Evolutionary conservation across 2,113 vertebrate genomes (phyloP).

Genomic region (Aleadryas rufinucha): DNA sequence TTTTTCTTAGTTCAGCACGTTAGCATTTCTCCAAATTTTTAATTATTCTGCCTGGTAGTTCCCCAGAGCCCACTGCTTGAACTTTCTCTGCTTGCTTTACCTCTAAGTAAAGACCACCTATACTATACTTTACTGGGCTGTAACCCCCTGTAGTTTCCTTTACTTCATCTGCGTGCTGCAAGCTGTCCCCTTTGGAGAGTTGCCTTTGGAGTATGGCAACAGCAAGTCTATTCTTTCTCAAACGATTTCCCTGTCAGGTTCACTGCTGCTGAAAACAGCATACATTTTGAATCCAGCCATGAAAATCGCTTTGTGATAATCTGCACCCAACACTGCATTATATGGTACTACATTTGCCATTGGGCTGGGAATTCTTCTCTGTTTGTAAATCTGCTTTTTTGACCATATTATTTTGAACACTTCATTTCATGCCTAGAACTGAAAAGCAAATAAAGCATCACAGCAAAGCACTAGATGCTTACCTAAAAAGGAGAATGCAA

Average conservation of each 20-base stretch:
- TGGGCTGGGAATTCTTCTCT: not conserved
- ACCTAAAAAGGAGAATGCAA: not conserved
- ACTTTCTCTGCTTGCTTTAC: not conserved
- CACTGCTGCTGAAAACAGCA: not conserved
- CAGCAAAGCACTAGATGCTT: not conserved
- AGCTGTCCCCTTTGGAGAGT: not conserved
- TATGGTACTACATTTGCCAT: not conserved
- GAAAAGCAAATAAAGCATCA: not conserved
- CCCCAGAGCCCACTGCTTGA: not conserved
- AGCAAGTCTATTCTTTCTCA: not conserved
- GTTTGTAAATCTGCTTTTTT: conserved; percentile 44
- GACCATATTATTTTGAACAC: conserved; percentile 3
- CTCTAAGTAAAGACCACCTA: not conserved
- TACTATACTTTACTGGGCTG: not conserved
- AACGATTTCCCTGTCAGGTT: conserved; percentile 1
- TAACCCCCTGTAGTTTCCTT: not conserved
- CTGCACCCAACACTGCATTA: conserved; percentile 33
- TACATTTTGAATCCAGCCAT: conserved; percentile 32
- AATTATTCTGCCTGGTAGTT: not conserved
- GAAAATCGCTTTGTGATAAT: not conserved
- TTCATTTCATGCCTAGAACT: conserved; percentile 33
- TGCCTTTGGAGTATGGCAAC: not conserved
- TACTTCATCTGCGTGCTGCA: not conserved
- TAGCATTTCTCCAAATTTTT: conserved; percentile 12
- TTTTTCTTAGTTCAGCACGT: not conserved